These are phyloP conservation scores for Linepithema humile DNA, from an alignment of 1,140 invertebrate genomes.

Conservation along the genomic window DNA sequence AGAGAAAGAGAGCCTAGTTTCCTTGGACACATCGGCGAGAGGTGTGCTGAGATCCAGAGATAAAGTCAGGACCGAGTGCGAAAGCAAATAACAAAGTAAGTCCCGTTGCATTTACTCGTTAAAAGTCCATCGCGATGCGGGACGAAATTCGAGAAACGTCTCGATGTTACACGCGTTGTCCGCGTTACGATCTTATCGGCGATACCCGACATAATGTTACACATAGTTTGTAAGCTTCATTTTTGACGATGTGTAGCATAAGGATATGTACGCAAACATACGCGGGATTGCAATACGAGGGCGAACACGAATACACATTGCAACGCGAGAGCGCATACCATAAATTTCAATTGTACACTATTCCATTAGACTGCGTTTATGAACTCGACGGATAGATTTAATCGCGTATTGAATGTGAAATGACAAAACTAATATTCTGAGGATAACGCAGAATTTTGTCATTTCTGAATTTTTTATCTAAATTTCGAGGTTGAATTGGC, in stretches of 20 bases:
- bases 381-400: not conserved
- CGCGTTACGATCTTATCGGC: not conserved
- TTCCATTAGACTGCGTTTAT: not conserved
- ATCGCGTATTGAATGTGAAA: not conserved
- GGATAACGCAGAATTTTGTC: not conserved
- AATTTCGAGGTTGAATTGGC: not conserved
- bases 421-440: not conserved
- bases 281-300: not conserved
- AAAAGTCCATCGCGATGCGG: not conserved
- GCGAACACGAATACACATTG: not conserved
- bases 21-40: slow-evolving; percentile 3
- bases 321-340: not conserved
- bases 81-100: slow-evolving; percentile 46
- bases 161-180: not conserved
- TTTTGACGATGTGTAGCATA: not conserved
- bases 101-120: slow-evolving; percentile 27
- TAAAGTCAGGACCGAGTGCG: slow-evolving; percentile 11
- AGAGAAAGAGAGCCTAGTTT: slow-evolving; percentile 1
- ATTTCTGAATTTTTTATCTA: not conserved
- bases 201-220: not conserved
- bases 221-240: not conserved
- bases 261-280: not conserved
- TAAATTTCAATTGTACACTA: not conserved
- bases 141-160: slow-evolving; percentile 27
- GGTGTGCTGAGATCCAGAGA: not conserved